These are phyloP conservation scores for Geotria australis DNA, from an alignment of 2,797 vertebrate species.

Conservation along the genomic window DNA sequence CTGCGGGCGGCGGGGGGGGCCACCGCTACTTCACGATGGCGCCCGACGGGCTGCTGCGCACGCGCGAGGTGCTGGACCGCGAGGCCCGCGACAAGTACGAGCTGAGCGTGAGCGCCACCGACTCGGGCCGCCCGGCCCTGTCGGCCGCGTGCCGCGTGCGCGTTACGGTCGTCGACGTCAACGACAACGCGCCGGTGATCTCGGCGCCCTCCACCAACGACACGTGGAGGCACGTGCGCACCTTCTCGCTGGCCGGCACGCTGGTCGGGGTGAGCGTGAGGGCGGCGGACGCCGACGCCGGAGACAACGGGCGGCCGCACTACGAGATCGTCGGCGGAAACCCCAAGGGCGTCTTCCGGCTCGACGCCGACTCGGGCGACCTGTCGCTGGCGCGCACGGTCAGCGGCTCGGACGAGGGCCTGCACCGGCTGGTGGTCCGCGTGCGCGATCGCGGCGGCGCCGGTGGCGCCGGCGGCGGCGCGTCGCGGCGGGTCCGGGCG, in stretches of 20 bases:
- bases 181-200: constrained; percentile 82
- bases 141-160: constrained; percentile 73
- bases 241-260: constrained; percentile 60
- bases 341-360: constrained; percentile 47
- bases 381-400: constrained; percentile 69
- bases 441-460: constrained; percentile 86
- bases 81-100: constrained; percentile 79
- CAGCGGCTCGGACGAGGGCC: constrained; percentile 42
- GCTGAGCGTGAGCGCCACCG: constrained; percentile 63
- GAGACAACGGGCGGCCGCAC: constrained; percentile 91
- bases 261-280: constrained; percentile 89
- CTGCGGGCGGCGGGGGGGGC: constrained; percentile 52
- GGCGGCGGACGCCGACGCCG: constrained; percentile 80
- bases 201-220: constrained; percentile 89
- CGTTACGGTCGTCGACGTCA: constrained; percentile 69
- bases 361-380: constrained; percentile 78
- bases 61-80: constrained; percentile 65
- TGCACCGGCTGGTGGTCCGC: constrained; percentile 76
- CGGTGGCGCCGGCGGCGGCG: constrained; percentile 59
- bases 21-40: constrained; percentile 75
- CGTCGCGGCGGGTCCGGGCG: constrained; percentile 59
- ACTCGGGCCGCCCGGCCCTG: constrained; percentile 56
- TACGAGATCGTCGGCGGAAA: constrained; percentile 76
- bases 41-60: constrained; percentile 55
- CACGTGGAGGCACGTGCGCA: constrained; percentile 71